phyloP scores from a whole-genome alignment of 2,113 vertebrate species.

The Chascanopsetta lugubris region DNA sequence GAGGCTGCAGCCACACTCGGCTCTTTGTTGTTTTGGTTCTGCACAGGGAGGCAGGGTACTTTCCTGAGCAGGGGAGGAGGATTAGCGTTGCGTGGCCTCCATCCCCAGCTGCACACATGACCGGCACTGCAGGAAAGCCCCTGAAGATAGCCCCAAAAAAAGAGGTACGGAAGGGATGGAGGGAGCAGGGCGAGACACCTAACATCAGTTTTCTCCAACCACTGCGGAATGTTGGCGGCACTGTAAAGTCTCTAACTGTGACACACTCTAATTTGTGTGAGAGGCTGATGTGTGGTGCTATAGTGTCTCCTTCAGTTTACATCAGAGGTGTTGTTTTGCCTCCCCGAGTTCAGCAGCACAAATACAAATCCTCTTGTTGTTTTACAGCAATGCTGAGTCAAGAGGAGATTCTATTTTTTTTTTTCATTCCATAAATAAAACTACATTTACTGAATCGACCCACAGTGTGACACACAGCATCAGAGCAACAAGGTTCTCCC shows the following conservation, averaged over 20 bases:
- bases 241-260: conserved; percentile 52
- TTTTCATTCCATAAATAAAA: not conserved
- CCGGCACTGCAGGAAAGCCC: conserved; percentile 75
- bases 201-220: conserved; percentile 63
- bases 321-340: not conserved
- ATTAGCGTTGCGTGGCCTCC: conserved; percentile 80
- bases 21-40: conserved; percentile 84
- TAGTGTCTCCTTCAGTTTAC: not conserved
- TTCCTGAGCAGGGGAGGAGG: conserved; percentile 78
- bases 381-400: not conserved
- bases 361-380: not conserved
- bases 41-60: conserved; percentile 80
- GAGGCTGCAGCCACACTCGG: conserved; percentile 82
- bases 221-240: conserved; percentile 65
- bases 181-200: conserved; percentile 44
- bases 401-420: not conserved
- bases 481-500: conserved; percentile 2
- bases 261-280: conserved; percentile 11
- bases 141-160: conserved; percentile 71
- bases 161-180: conserved; percentile 57
- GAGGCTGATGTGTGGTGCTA: not conserved
- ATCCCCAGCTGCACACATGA: conserved; percentile 83
- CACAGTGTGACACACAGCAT: conserved; percentile 15
- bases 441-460: not conserved
- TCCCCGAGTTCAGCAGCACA: not conserved